Evolutionary conservation across 2,888 invertebrate species (phyloP).

Genomic region (Synergus itoensis): DNA sequence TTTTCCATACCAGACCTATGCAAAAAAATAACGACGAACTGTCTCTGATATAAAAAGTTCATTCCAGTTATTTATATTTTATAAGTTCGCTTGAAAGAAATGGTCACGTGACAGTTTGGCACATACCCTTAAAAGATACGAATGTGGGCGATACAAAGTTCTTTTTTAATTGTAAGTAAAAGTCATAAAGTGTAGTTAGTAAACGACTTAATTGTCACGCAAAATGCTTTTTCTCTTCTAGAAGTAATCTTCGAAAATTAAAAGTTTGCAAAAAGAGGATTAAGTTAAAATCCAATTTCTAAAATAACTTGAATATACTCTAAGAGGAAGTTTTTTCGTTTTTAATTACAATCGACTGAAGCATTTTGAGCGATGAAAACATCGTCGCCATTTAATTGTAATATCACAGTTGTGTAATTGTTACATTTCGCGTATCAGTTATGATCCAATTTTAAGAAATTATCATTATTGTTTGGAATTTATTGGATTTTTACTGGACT

Average conservation of each 20-base stretch:
- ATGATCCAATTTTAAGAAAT: too few species aligned
- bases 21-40: too few species aligned
- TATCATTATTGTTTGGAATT: too few species aligned
- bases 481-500: too few species aligned
- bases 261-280: not conserved
- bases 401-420: conserved; percentile 1
- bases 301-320: not conserved
- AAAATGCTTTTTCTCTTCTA: not conserved
- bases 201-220: not conserved
- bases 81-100: too few species aligned
- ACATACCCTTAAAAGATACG: not conserved
- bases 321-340: not conserved
- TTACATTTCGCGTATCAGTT: not conserved
- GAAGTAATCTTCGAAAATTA: not conserved
- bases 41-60: too few species aligned
- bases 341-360: not conserved
- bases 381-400: not conserved
- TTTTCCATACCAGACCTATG: too few species aligned
- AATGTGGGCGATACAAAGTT: not conserved
- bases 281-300: not conserved
- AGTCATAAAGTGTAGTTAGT: not conserved
- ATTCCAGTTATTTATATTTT: too few species aligned
- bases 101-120: too few species aligned
- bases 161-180: not conserved
- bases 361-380: not conserved